Evolutionary conservation across 2,797 vertebrate genomes (phyloP), one percentile per base, ranked within the genome.

Genomic region (Hippoglossus hippoglossus): DNA sequence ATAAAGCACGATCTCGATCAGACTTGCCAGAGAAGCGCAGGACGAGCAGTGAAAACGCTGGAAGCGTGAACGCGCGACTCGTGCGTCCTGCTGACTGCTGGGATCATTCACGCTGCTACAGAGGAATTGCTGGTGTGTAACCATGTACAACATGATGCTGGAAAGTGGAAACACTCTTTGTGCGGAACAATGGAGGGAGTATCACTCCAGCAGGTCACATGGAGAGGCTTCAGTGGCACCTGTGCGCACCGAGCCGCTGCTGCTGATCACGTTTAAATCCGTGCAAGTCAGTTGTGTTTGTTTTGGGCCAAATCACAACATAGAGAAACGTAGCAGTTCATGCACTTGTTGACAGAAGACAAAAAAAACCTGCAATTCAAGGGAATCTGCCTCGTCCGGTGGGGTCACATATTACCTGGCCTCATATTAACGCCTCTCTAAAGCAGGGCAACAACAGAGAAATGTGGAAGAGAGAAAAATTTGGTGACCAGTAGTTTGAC

Each of bases 111-210:
- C 36, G 12, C 44, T n/a, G 25, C 41, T 0, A 1, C 69, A 61
- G 49, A 67, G 64, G 69, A 24, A 64, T 75, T 73, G 71, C 71
- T 83, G 84, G 68, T 74, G 77, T 81, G 73, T 5, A 6, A 67
- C 56, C 54, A 46, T 46, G 44, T 49, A 63, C 52, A 73, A 71
- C 68, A 49, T 11, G 58, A 61, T 75, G 84, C 84, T 85, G 79
- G 87, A 84, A 87, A 79, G 65, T 71, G 75, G 73, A 83, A 77
- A 59, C 28, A 31, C 62, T 54, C 69, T 82, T 80, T 90, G 81
- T 75, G 61, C 53, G 9, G 60, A 81, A 90, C 89, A 90, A 89
- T 75, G 47, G 57, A 22, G 52, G 59, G 60, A 70, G 75, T 74
- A 75, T 57, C 73, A 71, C 21, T 47, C 25, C 41, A 12, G 54